phyloP scores from a whole-genome alignment of 2,113 vertebrate species.

The Mesoclemmys tuberculata region DNA sequence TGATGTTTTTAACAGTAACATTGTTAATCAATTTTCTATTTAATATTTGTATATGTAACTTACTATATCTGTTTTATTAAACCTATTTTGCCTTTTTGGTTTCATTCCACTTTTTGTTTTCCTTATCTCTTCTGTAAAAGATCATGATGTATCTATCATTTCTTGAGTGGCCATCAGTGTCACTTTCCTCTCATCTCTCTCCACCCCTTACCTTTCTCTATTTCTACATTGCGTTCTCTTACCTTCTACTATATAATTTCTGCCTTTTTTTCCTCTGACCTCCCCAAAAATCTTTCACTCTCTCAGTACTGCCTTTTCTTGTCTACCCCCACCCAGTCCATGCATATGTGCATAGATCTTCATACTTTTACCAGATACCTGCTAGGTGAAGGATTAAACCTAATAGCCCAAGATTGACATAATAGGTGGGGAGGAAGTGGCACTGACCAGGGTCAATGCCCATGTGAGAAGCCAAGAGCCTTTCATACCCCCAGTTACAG shows the following conservation, averaged over 20 bases:
- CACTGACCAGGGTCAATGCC: background rate
- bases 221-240: background rate
- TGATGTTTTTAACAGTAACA: background rate
- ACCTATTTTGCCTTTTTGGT: slow-evolving; percentile 30
- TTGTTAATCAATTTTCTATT: background rate
- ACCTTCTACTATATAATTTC: background rate
- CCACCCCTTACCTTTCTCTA: background rate
- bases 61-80: slow-evolving; percentile 9
- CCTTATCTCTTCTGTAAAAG: background rate
- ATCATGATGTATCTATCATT: background rate
- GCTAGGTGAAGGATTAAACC: background rate
- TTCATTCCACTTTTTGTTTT: background rate
- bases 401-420: background rate
- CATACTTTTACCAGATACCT: background rate
- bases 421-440: background rate
- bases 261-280: background rate
- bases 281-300: background rate
- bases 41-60: background rate
- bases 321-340: background rate
- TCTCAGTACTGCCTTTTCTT: background rate
- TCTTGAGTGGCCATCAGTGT: background rate
- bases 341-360: background rate
- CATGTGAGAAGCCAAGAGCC: background rate
- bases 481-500: background rate
- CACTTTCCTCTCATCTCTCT: background rate